Evolutionary conservation across 92 coral and sea anemone genomes (phyloP).

Genomic region (Meandrina meandrites): DNA sequence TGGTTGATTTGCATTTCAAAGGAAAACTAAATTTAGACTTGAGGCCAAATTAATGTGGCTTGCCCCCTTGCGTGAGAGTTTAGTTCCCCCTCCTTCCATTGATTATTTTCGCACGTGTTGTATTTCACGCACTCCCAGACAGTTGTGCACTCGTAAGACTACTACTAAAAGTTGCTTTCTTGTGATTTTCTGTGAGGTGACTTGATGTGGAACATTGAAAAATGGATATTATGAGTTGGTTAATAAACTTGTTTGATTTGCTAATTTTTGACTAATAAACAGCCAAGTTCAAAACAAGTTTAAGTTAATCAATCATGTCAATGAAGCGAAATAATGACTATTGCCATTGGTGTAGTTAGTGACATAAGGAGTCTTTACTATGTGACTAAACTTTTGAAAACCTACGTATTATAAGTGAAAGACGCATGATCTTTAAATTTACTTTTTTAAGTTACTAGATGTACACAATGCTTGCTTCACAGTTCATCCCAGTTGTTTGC

Average conservation of each 20-base stretch:
- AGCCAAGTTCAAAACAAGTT: background rate
- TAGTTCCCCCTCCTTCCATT: background rate
- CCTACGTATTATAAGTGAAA: background rate
- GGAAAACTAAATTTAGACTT: slow-evolving; percentile 15
- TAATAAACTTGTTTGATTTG: background rate
- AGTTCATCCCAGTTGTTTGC: background rate
- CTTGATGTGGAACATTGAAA: background rate
- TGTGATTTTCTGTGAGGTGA: background rate
- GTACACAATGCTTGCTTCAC: background rate
- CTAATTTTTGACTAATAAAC: background rate
- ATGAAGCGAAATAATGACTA: background rate
- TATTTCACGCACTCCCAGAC: background rate
- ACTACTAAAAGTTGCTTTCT: background rate
- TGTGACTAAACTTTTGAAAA: background rate
- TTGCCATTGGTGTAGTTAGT: background rate
- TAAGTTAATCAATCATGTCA: background rate
- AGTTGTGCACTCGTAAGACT: background rate
- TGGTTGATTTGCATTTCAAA: slow-evolving; percentile 22
- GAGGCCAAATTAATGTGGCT: background rate
- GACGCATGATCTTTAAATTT: background rate
- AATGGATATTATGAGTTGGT: background rate
- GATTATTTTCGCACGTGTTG: background rate
- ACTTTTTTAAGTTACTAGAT: too few relatives aligned
- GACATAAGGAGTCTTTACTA: too few relatives aligned
- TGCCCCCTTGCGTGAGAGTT: background rate